Percentiles rank a stretch among this genome's conserved stretches.
These are phyloP conservation scores for Aeoliscus strigatus DNA, from an alignment of 2,797 vertebrate species.

Conservation along the genomic window DNA sequence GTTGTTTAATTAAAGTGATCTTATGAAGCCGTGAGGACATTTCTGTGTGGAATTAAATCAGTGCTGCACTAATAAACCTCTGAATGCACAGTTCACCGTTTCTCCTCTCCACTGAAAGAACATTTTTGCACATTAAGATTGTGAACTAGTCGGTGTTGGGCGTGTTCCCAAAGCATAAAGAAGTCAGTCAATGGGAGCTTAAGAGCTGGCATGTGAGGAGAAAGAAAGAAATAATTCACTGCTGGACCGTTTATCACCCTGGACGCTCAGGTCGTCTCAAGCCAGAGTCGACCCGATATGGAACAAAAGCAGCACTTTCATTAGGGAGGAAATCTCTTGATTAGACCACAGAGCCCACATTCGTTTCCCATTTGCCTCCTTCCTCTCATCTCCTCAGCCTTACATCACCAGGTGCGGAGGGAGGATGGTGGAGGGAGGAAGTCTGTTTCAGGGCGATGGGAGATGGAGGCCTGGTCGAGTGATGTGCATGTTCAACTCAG, in stretches of 20 bases:
- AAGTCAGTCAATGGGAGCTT: constrained; percentile 44
- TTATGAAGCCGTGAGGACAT: constrained; percentile 4
- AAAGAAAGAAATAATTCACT: constrained; percentile 50
- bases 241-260: constrained; percentile 48
- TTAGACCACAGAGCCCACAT: constrained; percentile 25
- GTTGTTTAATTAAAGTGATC: constrained; percentile 8
- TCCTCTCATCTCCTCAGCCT: constrained; percentile 12
- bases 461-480: too few relatives aligned
- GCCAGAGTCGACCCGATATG: too few relatives aligned
- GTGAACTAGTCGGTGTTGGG: constrained; percentile 28
- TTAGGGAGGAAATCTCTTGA: constrained; percentile 40
- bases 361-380: constrained; percentile 8
- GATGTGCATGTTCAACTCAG: too few relatives aligned
- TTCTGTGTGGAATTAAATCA: background rate
- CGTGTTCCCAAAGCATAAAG: constrained; percentile 29
- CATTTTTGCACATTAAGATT: constrained; percentile 14
- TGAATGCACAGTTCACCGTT: too few relatives aligned
- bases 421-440: too few relatives aligned
- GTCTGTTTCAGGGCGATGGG: too few relatives aligned
- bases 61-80: too few relatives aligned
- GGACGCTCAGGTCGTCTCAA: constrained; percentile 53
- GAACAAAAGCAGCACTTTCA: constrained; percentile 49
- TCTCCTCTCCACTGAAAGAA: too few relatives aligned
- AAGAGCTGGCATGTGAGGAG: too few relatives aligned
- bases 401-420: constrained; percentile 22